Evolutionary conservation across 2,797 vertebrate genomes (phyloP), one percentile per base, ranked within the genome.

Genomic region (Forpus xanthops): DNA sequence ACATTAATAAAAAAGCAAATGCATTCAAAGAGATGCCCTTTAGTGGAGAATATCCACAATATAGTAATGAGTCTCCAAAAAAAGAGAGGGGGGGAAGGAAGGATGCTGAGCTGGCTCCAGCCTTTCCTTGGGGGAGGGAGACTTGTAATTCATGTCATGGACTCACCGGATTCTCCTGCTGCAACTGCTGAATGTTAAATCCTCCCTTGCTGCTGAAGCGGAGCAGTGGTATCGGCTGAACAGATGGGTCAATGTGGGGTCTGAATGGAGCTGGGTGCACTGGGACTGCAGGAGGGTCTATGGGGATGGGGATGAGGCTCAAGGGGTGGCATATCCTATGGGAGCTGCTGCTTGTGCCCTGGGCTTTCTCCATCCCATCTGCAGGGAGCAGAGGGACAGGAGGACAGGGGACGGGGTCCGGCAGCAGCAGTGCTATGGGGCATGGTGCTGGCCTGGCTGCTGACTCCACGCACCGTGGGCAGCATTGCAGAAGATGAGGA

Each of bases 1-100:
- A 96, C 97, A 97, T 98, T 97, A 98, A 98, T 98, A 97, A 97
- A 96, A 97, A 97, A 95, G 98, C 85, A 93, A 97, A 97, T 96
- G 97, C 94, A 68, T 95, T 94, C 45, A 95, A 96, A 97, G 97
- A 98, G 97, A 95, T 97, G 97, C 97, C 97, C 97, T 98, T 98
- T 97, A 86, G 71, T 61, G 85, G 97, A 96, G 97, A 97, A 97
- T 97, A 98, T 97, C 90, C 97, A 97, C 97, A 97, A 96, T 97
- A 94, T 96, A 92, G 61, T 97, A 97, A 98, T 97, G 98, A 98
- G 97, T 90, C 96, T 94, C 50, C 35, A 65, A 70, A 80, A 92
- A 75, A 64, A 58, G 66, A 9, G 2, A 1, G 21, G 31, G 53
- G 35, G 49, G 4, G 37, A 16, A 68, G 91, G 74, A 89, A 90